These are phyloP conservation scores for Eucera pruinosa DNA, from an alignment of 2,888 invertebrate genomes.

Conservation along the genomic window DNA sequence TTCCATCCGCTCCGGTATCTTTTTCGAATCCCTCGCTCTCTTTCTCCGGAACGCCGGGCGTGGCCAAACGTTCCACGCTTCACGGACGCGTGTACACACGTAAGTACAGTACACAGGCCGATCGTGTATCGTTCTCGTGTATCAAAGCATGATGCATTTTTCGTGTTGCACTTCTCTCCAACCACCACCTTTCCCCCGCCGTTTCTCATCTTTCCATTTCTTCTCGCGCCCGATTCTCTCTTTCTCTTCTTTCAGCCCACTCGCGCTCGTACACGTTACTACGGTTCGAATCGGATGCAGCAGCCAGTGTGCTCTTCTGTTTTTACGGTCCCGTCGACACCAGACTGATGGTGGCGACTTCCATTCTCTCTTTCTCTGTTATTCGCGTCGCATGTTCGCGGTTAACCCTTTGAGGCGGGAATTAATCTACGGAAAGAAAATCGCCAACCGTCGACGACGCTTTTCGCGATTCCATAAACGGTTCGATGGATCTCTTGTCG, in stretches of 20 bases:
- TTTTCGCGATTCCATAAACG: no score
- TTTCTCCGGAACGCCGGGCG: constrained; percentile 40
- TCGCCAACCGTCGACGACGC: no score
- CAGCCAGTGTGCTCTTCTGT: constrained; percentile 18
- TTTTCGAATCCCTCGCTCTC: constrained; percentile 15
- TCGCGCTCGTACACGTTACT: background rate
- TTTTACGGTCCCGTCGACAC: constrained; percentile 12
- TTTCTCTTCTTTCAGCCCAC: no score
- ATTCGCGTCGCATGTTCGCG: constrained; percentile 1
- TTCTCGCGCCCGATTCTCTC: background rate
- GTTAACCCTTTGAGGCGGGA: constrained; percentile 27
- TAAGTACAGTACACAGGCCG: constrained; percentile 36
- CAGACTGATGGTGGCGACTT: constrained; percentile 23
- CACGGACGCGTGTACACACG: constrained; percentile 27
- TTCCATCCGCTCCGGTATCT: constrained; percentile 34
- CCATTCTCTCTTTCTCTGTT: constrained; percentile 5
- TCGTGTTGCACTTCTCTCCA: constrained; percentile 40
- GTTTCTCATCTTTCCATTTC: background rate
- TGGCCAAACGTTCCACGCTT: constrained; percentile 46
- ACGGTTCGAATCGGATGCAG: constrained; percentile 24
- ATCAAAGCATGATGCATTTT: constrained; percentile 66
- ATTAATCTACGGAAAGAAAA: constrained; percentile 1
- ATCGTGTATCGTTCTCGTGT: constrained; percentile 48
- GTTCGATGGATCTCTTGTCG: no score
- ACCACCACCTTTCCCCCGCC: constrained; percentile 31